Conservation (phyloP, 2,888 invertebrate genomes). For the Gonocerus acuteangulatus region DNA sequence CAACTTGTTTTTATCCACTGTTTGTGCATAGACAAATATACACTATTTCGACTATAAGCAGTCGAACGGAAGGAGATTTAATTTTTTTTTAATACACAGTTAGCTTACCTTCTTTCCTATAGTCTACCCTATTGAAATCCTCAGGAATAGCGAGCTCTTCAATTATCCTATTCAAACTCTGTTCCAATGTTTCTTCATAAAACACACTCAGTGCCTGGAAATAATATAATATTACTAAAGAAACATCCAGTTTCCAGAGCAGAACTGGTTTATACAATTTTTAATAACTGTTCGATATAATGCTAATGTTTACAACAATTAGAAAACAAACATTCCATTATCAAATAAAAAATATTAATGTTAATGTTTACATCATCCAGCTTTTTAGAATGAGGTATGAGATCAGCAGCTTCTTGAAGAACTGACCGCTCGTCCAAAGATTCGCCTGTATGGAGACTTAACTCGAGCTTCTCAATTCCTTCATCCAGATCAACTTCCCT, state of each 20-base stretch:
- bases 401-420: constrained; percentile 26
- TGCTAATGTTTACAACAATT: too few species aligned
- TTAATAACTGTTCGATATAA: too few species aligned
- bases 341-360: too few species aligned
- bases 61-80: too few species aligned
- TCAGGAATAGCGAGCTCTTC: constrained; percentile 21
- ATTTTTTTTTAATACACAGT: too few species aligned
- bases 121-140: constrained; percentile 7
- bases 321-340: too few species aligned
- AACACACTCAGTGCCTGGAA: constrained; percentile 9
- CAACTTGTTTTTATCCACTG: too few species aligned
- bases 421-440: constrained; percentile 9
- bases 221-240: not conserved
- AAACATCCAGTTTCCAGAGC: too few species aligned
- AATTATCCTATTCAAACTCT: constrained; percentile 7
- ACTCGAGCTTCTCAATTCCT: constrained; percentile 25
- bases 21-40: too few species aligned
- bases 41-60: too few species aligned
- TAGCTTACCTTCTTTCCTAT: too few species aligned
- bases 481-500: constrained; percentile 23
- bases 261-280: too few species aligned
- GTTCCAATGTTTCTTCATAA: constrained; percentile 7
- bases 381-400: constrained; percentile 15
- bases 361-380: constrained; percentile 21
- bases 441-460: constrained; percentile 31